Conservation (phyloP, 1,140 invertebrate genomes). For the Goniozus legneri region DNA sequence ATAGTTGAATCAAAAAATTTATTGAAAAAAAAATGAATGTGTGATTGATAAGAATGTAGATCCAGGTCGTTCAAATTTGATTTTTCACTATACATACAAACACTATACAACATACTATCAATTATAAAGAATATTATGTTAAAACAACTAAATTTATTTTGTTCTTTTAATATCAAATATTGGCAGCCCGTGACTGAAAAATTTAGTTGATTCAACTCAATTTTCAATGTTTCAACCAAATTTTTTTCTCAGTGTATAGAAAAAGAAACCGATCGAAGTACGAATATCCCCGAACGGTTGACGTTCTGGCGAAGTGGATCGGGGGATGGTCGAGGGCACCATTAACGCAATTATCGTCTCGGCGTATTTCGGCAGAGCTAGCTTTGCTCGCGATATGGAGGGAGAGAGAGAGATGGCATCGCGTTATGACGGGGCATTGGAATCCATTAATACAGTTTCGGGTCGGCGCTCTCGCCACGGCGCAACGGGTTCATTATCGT, state of each 20-base stretch:
- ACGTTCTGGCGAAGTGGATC: not conserved
- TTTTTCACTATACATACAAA: too few species aligned
- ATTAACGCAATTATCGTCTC: conserved; percentile 31
- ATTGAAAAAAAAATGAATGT: too few species aligned
- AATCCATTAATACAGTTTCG: conserved; percentile 36
- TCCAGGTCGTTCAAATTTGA: too few species aligned
- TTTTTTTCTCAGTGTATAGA: not conserved
- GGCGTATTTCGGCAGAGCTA: conserved; percentile 11
- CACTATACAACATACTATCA: too few species aligned
- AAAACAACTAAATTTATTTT: too few species aligned
- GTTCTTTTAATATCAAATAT: too few species aligned
- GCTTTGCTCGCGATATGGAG: not conserved
- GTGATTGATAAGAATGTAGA: too few species aligned
- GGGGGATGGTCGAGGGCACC: conserved; percentile 5
- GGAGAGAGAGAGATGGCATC: not conserved
- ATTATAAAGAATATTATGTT: too few species aligned
- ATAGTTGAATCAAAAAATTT: too few species aligned
- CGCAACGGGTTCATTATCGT: conserved; percentile 36
- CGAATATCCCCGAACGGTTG: not conserved
- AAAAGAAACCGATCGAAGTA: not conserved
- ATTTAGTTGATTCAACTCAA: not conserved
- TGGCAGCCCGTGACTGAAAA: too few species aligned
- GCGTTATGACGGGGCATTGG: conserved; percentile 31
- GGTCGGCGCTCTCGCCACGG: too few species aligned
- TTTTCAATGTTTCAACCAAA: not conserved